phyloP scores from a whole-genome alignment of 2,888 invertebrate genomes.

The Anthophora plumipes region DNA sequence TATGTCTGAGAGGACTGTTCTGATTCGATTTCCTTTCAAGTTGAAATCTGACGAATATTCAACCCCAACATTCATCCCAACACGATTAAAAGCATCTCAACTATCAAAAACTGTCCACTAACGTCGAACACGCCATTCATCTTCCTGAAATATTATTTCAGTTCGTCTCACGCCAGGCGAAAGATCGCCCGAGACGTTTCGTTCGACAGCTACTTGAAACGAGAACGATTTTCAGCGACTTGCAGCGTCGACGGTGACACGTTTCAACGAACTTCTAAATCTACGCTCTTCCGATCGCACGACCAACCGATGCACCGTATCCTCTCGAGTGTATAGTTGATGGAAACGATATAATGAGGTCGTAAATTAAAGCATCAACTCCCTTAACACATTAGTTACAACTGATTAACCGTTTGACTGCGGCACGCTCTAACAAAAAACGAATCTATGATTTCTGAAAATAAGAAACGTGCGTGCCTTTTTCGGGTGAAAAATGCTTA shows the following conservation, averaged over 20 bases:
- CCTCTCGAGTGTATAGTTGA: not conserved
- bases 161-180: not conserved
- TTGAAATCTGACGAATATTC: too few species aligned
- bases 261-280: not conserved
- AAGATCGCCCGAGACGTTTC: not conserved
- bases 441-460: too few species aligned
- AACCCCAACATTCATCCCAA: not conserved
- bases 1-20: too few species aligned
- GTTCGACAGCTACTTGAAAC: slow-evolving; percentile 12
- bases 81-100: not conserved
- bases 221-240: slow-evolving; percentile 2
- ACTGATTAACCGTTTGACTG: too few species aligned
- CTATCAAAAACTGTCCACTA: not conserved
- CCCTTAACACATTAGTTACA: too few species aligned
- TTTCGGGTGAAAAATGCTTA: too few species aligned
- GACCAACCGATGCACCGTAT: not conserved
- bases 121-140: not conserved
- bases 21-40: too few species aligned
- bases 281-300: slow-evolving; percentile 4
- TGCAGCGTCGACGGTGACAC: not conserved
- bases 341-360: not conserved
- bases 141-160: not conserved
- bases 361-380: too few species aligned
- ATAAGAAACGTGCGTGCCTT: too few species aligned
- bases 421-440: too few species aligned